phyloP scores from a whole-genome alignment of 2,113 vertebrate genomes.

The Periophthalmus modestus region DNA sequence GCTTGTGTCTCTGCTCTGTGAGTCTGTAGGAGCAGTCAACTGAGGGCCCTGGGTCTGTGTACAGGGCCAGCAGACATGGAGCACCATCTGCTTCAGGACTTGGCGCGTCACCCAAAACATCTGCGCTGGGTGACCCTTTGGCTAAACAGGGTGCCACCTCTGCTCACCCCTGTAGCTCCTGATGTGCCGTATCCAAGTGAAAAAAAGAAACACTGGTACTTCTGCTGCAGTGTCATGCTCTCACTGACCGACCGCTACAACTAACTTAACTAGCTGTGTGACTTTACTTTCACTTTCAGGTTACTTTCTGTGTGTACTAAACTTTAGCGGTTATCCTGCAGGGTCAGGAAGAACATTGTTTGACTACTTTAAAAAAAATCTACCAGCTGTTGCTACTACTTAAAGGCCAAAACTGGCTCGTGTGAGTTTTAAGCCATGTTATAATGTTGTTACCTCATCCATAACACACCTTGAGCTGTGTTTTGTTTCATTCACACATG shows the following conservation, averaged over 20 bases:
- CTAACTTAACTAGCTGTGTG: neutral
- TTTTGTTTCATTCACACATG: too few species aligned
- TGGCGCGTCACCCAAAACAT: conserved; percentile 54
- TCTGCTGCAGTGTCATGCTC: conserved; percentile 19
- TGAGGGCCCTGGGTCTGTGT: conserved; percentile 9
- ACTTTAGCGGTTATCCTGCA: neutral
- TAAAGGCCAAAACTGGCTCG: neutral
- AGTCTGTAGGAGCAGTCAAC: conserved; percentile 21
- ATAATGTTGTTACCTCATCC: too few species aligned
- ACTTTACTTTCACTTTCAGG: conserved; percentile 20
- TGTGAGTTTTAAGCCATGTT: too few species aligned
- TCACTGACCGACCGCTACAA: neutral
- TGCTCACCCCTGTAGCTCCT: conserved; percentile 21
- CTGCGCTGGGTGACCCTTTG: conserved; percentile 50
- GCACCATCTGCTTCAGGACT: conserved; percentile 55
- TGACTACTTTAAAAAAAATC: neutral
- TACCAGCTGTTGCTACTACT: neutral
- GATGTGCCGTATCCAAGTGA: conserved; percentile 5
- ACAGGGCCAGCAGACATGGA: conserved; percentile 21
- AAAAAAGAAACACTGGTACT: conserved; percentile 15
- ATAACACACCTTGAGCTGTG: too few species aligned
- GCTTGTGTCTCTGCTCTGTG: conserved; percentile 4
- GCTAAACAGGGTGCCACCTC: conserved; percentile 50
- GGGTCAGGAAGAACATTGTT: neutral
- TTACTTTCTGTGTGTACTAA: neutral